These are phyloP conservation scores for Trinorchestia longiramus DNA, from an alignment of 1,140 invertebrate species.

Conservation along the genomic window DNA sequence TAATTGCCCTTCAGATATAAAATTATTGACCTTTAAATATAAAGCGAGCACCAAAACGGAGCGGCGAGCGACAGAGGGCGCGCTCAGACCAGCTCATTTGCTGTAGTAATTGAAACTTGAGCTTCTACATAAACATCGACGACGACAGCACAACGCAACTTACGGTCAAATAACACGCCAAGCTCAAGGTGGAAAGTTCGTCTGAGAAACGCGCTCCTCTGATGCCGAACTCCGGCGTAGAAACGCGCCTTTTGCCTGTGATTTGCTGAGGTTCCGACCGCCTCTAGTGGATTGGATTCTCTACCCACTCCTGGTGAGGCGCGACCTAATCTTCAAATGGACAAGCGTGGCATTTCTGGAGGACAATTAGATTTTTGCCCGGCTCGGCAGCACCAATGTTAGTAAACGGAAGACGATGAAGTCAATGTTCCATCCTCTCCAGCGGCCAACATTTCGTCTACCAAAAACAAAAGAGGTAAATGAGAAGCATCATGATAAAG, in stretches of 20 bases:
- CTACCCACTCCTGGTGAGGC: background rate
- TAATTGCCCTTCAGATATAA: background rate
- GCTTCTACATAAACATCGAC: conserved; percentile 1
- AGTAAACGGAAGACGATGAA: background rate
- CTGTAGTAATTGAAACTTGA: conserved; percentile 13
- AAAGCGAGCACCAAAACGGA: background rate
- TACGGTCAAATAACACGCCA: background rate
- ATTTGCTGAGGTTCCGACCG: background rate
- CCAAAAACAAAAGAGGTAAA: background rate
- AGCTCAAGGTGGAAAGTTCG: background rate
- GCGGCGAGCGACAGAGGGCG: background rate
- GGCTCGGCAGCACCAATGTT: background rate
- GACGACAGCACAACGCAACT: background rate
- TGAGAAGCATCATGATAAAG: background rate
- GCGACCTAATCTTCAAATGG: background rate
- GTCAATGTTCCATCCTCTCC: background rate
- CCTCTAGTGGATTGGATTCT: background rate
- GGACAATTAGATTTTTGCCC: background rate
- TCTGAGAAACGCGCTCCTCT: background rate
- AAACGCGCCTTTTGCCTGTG: background rate
- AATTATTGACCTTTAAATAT: background rate
- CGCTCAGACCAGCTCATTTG: background rate
- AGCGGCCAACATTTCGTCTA: background rate
- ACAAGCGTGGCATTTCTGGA: background rate
- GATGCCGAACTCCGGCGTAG: background rate